These are phyloP conservation scores for Dermatemys mawii DNA, from an alignment of 2,113 vertebrate genomes.

Conservation along the genomic window DNA sequence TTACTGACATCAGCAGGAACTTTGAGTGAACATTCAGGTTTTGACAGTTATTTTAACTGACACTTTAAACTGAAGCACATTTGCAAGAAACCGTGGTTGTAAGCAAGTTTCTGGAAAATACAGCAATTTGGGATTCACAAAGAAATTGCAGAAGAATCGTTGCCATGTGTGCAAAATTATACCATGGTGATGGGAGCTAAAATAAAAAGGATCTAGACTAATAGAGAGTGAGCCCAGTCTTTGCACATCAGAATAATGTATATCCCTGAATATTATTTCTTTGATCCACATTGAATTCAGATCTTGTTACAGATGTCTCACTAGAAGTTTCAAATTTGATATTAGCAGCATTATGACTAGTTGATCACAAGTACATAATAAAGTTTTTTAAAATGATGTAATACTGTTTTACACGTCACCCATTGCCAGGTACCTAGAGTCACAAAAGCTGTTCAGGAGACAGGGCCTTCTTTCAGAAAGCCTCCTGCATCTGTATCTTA, in stretches of 20 bases:
- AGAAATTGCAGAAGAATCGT: conserved; percentile 24
- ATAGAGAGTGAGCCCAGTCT: conserved; percentile 5
- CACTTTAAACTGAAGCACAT: conserved; percentile 36
- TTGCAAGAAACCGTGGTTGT: neutral
- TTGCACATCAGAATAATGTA: conserved; percentile 40
- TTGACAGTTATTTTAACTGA: neutral
- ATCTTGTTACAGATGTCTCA: conserved; percentile 29
- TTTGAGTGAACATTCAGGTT: conserved; percentile 22
- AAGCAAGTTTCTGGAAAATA: conserved; percentile 12
- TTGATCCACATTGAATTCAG: neutral
- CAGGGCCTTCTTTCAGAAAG: conserved; percentile 7
- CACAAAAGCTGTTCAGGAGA: neutral
- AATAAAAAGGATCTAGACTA: conserved; percentile 3
- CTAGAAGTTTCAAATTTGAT: neutral
- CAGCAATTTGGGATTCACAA: conserved; percentile 29
- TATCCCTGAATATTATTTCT: conserved; percentile 31
- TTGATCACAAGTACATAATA: neutral
- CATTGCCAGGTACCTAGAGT: neutral
- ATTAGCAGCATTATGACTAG: conserved; percentile 8
- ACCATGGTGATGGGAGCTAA: conserved; percentile 3
- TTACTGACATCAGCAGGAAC: neutral
- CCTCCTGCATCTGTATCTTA: neutral
- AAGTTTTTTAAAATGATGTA: neutral
- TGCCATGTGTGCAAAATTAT: conserved; percentile 44
- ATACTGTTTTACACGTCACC: neutral